phyloP scores from a whole-genome alignment of 2,113 vertebrate species.

The Malurus elegans region DNA sequence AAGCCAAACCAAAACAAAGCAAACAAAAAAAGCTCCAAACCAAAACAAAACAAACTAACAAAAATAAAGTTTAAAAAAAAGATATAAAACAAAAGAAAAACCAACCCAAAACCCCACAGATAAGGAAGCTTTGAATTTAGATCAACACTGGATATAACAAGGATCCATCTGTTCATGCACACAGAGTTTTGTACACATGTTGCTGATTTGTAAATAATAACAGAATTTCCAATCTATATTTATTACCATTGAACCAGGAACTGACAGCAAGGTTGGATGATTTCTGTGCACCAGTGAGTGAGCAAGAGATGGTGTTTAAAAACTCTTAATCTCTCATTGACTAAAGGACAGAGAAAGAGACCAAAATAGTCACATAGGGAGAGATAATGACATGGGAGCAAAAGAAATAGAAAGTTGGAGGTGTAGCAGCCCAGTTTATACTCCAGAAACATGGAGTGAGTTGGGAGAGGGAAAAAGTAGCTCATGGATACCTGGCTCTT shows the following conservation, averaged over 20 bases:
- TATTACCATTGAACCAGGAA: neutral
- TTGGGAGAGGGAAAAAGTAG: neutral
- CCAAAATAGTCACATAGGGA: neutral
- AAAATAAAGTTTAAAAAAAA: no score
- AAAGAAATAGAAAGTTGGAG: neutral
- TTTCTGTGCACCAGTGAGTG: neutral
- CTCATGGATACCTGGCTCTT: neutral
- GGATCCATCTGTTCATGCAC: neutral
- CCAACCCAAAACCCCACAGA: neutral
- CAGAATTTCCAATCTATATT: neutral
- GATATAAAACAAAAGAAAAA: no score
- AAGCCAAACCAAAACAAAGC: no score
- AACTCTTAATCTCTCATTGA: neutral
- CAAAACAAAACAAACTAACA: neutral
- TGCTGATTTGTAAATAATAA: neutral
- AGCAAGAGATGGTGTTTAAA: neutral
- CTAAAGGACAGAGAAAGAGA: neutral
- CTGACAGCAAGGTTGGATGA: neutral
- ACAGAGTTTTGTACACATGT: neutral
- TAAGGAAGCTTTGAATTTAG: neutral
- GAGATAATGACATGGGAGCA: neutral
- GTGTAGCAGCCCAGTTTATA: neutral
- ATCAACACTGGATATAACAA: neutral
- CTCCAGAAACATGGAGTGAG: neutral
- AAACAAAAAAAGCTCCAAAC: no score